phyloP scores from a whole-genome alignment of 2,113 vertebrate genomes.

The Trichomycterus rosablanca region DNA sequence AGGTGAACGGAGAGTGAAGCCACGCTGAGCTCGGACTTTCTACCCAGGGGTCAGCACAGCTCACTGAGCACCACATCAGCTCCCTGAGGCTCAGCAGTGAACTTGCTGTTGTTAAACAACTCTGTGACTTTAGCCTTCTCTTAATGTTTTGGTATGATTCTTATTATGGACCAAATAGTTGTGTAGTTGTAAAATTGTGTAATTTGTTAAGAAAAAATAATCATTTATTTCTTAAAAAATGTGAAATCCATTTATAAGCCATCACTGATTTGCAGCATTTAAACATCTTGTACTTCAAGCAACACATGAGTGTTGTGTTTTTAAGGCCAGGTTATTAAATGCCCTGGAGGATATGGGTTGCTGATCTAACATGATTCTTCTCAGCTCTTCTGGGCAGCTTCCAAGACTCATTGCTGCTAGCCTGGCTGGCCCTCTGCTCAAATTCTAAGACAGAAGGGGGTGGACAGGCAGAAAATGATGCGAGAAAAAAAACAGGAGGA shows the following conservation, averaged over 20 bases:
- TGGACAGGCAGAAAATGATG: neutral
- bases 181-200: too few species aligned
- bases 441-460: neutral
- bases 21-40: constrained; percentile 1
- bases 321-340: constrained; percentile 11
- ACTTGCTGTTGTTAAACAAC: neutral
- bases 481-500: too few species aligned
- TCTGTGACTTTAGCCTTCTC: too few species aligned
- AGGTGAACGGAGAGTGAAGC: constrained; percentile 14
- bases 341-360: constrained; percentile 19
- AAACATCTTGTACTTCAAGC: too few species aligned
- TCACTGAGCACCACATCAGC: neutral
- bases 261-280: too few species aligned
- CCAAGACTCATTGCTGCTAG: constrained; percentile 22
- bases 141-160: too few species aligned
- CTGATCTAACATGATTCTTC: constrained; percentile 11
- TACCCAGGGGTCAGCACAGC: constrained; percentile 16
- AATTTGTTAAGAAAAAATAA: too few species aligned
- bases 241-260: too few species aligned
- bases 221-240: too few species aligned
- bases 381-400: constrained; percentile 22
- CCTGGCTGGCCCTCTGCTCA: constrained; percentile 16
- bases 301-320: constrained; percentile 2
- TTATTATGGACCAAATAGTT: too few species aligned
- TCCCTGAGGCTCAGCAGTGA: too few species aligned